Conservation (phyloP, 1,140 invertebrate genomes). For the Drosophila dunni region DNA sequence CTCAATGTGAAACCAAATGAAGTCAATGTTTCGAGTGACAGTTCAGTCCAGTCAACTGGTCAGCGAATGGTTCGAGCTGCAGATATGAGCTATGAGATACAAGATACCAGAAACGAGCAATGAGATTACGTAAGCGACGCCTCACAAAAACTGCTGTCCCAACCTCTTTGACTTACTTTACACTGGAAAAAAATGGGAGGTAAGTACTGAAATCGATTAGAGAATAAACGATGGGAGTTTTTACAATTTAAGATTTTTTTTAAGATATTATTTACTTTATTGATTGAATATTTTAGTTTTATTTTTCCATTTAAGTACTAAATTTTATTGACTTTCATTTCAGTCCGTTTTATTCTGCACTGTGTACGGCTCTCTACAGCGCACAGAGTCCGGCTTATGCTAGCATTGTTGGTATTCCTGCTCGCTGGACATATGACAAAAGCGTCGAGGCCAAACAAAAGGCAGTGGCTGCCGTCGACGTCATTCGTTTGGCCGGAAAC, state of each 20-base stretch:
- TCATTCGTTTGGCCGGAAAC: slow-evolving; percentile 50
- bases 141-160: slow-evolving; percentile 37
- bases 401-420: slow-evolving; percentile 36
- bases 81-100: not conserved
- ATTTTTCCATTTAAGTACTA: no score
- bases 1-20: slow-evolving; percentile 7
- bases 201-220: no score
- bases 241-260: no score
- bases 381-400: not conserved
- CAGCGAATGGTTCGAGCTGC: slow-evolving; percentile 47
- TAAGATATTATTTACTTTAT: no score
- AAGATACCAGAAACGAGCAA: slow-evolving; percentile 4
- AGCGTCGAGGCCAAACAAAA: slow-evolving; percentile 62
- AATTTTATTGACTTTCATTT: no score
- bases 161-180: no score
- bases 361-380: no score
- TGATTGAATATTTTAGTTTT: no score
- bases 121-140: slow-evolving; percentile 73
- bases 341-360: no score
- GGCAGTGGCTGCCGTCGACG: slow-evolving; percentile 21
- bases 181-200: no score
- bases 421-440: slow-evolving; percentile 70
- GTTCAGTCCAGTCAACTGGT: slow-evolving; percentile 53
- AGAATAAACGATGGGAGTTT: no score
- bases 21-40: not conserved